These are phyloP conservation scores for Nycticryphes semicollaris DNA, from an alignment of 2,113 vertebrate genomes.

Conservation along the genomic window DNA sequence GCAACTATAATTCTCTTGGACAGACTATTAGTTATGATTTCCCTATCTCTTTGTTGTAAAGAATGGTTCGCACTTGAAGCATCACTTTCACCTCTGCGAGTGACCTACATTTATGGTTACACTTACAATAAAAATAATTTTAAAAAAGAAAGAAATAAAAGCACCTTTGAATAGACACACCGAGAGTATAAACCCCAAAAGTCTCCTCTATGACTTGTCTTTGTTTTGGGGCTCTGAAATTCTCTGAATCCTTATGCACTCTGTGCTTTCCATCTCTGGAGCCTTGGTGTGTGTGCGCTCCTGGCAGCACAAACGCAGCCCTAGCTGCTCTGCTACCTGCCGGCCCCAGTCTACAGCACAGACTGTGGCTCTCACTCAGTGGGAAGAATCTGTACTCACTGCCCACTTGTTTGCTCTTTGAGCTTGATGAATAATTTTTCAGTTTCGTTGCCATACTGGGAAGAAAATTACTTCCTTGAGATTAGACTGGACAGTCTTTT, in stretches of 20 bases:
- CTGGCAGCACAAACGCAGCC: not conserved
- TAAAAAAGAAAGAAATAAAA: slow-evolving; percentile 26
- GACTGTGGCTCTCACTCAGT: rapidly evolving
- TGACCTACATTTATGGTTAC: slow-evolving; percentile 69
- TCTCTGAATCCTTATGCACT: not conserved
- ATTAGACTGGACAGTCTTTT: not conserved
- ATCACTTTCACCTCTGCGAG: slow-evolving; percentile 57
- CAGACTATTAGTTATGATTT: slow-evolving; percentile 65
- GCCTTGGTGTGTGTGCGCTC: not conserved
- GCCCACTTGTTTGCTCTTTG: not conserved
- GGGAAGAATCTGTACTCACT: not conserved
- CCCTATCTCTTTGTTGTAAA: slow-evolving; percentile 40
- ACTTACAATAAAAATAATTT: not conserved
- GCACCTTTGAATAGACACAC: slow-evolving; percentile 30
- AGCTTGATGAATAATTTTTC: not conserved
- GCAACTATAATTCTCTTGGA: slow-evolving; percentile 64
- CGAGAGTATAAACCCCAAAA: not conserved
- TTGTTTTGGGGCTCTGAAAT: not conserved
- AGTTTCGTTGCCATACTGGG: not conserved
- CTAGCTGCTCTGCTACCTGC: not conserved
- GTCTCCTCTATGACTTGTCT: not conserved
- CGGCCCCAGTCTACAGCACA: not conserved
- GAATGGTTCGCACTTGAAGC: slow-evolving; percentile 47
- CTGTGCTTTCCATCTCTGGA: not conserved
- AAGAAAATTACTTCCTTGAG: not conserved